phyloP scores from a whole-genome alignment of 2,888 invertebrate genomes.

The Chymomyza fuscimana region DNA sequence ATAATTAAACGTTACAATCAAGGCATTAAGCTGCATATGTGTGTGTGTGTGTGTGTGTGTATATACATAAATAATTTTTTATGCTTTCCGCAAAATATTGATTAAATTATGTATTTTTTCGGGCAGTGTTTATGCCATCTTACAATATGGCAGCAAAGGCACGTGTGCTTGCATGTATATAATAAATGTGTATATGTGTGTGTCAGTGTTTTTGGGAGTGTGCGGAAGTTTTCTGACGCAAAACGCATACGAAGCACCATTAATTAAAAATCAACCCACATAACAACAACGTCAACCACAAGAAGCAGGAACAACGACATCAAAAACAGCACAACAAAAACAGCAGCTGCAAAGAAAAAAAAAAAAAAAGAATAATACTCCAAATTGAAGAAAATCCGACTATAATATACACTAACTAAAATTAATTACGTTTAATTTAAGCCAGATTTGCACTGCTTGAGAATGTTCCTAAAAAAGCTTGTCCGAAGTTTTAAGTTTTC shows the following conservation, averaged over 20 bases:
- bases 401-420: too few relatives aligned
- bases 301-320: slow-evolving; percentile 37
- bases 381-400: too few relatives aligned
- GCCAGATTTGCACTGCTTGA: too few relatives aligned
- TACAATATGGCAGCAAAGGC: neutral
- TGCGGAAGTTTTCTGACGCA: slow-evolving; percentile 51
- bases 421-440: too few relatives aligned
- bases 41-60: slow-evolving; percentile 40
- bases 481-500: too few relatives aligned
- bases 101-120: slow-evolving; percentile 47
- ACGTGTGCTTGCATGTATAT: neutral
- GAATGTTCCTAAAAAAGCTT: too few relatives aligned
- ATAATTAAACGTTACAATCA: slow-evolving; percentile 59
- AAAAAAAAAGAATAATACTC: neutral
- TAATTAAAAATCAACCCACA: slow-evolving; percentile 68
- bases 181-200: neutral
- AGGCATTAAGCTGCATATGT: slow-evolving; percentile 14
- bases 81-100: slow-evolving; percentile 64
- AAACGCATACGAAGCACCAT: slow-evolving; percentile 69
- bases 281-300: slow-evolving; percentile 21
- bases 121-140: neutral
- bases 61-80: slow-evolving; percentile 67
- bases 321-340: slow-evolving; percentile 53
- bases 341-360: slow-evolving; percentile 23
- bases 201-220: neutral